Conservation (phyloP, 1,140 invertebrate genomes). For the Lerema accius region DNA sequence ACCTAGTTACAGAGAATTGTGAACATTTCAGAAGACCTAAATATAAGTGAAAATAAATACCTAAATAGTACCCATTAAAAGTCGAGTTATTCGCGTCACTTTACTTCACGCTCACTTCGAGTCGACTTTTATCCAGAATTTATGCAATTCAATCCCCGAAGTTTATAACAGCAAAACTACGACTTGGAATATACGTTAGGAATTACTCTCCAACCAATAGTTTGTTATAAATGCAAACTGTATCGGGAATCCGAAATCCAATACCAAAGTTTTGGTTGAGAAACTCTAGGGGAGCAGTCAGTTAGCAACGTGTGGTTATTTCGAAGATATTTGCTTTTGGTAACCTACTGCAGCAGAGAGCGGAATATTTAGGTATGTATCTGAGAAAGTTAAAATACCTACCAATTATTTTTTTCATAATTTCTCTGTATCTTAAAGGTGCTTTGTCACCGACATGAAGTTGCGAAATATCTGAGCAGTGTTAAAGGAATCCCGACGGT, state of each 20-base stretch:
- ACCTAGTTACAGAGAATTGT: too few species aligned
- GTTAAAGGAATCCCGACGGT: too few species aligned
- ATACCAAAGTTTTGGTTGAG: slow-evolving; percentile 10
- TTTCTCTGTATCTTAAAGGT: too few species aligned
- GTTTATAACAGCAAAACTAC: slow-evolving; percentile 5
- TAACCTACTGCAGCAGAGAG: background rate
- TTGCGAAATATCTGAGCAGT: too few species aligned
- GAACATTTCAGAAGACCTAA: too few species aligned
- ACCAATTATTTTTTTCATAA: background rate
- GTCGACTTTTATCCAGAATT: background rate
- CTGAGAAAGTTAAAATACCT: background rate
- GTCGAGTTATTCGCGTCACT: background rate
- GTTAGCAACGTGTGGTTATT: slow-evolving; percentile 14
- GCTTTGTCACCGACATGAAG: too few species aligned
- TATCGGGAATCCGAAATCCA: slow-evolving; percentile 10
- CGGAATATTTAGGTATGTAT: background rate
- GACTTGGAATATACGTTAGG: background rate
- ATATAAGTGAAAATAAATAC: too few species aligned
- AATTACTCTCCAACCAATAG: slow-evolving; percentile 6
- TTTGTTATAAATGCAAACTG: slow-evolving; percentile 15
- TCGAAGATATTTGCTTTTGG: slow-evolving; percentile 17
- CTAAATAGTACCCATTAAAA: background rate
- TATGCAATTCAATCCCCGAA: background rate
- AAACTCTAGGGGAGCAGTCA: slow-evolving; percentile 5
- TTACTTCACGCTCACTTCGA: background rate